Percentiles rank a stretch among this genome's conserved stretches.
Conservation (phyloP, 1,140 invertebrate species). For the Drosophila ironensis region DNA sequence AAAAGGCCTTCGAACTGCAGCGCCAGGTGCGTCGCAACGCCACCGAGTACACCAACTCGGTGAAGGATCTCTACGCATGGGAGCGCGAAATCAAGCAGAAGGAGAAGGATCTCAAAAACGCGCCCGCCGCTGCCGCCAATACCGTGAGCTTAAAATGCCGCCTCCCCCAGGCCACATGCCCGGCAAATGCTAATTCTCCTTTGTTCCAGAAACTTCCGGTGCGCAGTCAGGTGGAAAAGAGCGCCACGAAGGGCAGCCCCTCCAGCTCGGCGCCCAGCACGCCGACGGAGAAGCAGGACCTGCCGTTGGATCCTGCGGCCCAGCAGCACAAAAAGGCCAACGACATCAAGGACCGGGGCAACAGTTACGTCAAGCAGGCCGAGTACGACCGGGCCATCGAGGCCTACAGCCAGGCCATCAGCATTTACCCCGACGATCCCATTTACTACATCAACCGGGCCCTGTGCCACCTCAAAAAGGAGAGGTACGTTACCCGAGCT, state of each 20-base stretch:
- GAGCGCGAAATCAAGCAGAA: slow-evolving; percentile 92
- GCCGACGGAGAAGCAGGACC: slow-evolving; percentile 66
- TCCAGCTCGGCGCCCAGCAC: slow-evolving; percentile 37
- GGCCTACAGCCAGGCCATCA: slow-evolving; percentile 91
- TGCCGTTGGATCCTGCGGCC: slow-evolving; percentile 50
- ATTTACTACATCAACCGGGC: slow-evolving; percentile 94
- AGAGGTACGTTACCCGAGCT: slow-evolving; percentile 84
- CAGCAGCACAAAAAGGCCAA: slow-evolving; percentile 82
- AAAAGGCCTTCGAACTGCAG: slow-evolving; percentile 85
- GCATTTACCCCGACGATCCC: slow-evolving; percentile 89
- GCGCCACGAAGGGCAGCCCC: slow-evolving; percentile 3
- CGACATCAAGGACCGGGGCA: slow-evolving; percentile 87
- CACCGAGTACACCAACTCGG: slow-evolving; percentile 87
- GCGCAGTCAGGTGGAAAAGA: slow-evolving; percentile 48
- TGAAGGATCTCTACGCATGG: slow-evolving; percentile 91
- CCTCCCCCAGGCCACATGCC: background rate
- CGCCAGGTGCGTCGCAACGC: slow-evolving; percentile 88
- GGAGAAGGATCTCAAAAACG: slow-evolving; percentile 84
- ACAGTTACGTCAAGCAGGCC: slow-evolving; percentile 89
- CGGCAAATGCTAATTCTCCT: background rate
- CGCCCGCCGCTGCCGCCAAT: slow-evolving; percentile 28
- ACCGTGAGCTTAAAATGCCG: slow-evolving; percentile 37
- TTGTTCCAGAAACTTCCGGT: slow-evolving; percentile 40
- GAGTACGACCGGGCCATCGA: slow-evolving; percentile 91
- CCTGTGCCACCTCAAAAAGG: slow-evolving; percentile 91